phyloP scores from a whole-genome alignment of 1,140 invertebrate species.

The Medauroidea extradentata region DNA sequence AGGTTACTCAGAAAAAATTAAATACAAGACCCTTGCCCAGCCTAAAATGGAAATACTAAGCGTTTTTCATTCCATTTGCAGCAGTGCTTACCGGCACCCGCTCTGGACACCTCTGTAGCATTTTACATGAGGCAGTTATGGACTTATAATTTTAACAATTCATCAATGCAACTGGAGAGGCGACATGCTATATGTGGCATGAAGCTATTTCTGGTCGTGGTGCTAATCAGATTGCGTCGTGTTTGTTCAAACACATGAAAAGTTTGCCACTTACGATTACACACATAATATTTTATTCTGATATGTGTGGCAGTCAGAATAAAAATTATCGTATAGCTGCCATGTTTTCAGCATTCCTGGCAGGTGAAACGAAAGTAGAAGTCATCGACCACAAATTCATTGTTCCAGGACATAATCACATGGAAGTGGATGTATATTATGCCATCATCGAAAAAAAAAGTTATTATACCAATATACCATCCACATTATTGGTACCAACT shows the following conservation, averaged over 20 bases:
- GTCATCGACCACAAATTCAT: conserved; percentile 15
- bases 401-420: conserved; percentile 14
- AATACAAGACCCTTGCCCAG: neutral
- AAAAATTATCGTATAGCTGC: conserved; percentile 29
- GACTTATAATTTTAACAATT: conserved; percentile 40
- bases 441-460: neutral
- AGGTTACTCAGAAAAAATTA: no score
- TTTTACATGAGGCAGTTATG: conserved; percentile 39
- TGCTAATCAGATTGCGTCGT: conserved; percentile 32
- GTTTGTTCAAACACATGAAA: conserved; percentile 23
- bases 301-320: conserved; percentile 36
- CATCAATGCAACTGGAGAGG: conserved; percentile 22
- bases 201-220: conserved; percentile 31
- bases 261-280: conserved; percentile 18
- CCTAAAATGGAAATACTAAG: conserved; percentile 13
- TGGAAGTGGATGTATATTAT: conserved; percentile 10
- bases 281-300: conserved; percentile 32
- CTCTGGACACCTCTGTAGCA: conserved; percentile 26
- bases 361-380: conserved; percentile 10
- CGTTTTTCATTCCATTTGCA: conserved; percentile 33
- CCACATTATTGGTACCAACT: conserved; percentile 1
- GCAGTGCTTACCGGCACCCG: conserved; percentile 36
- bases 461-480: neutral
- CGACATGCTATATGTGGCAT: conserved; percentile 36
- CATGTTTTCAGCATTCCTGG: conserved; percentile 23